Evolutionary conservation across 2,797 vertebrate genomes (phyloP), one percentile per base, ranked within the genome.

Genomic region (Oceanodroma leucorhoa): DNA sequence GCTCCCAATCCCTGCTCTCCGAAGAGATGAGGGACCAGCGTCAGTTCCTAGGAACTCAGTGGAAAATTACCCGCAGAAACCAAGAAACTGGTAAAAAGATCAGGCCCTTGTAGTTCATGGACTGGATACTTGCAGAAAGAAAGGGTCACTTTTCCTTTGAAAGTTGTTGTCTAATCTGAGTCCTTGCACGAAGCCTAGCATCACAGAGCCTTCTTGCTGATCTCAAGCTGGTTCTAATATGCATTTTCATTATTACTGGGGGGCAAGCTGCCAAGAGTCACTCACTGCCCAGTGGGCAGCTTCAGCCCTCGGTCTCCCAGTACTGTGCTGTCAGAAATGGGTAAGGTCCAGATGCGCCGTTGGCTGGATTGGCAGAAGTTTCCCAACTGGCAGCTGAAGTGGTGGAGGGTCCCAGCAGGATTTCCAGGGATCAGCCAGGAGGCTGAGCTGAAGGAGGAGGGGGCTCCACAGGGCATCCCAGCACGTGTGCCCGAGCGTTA

Each of bases 401-500:
- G 11, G 20, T 41, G 32, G 71, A 57, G 34, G 45, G n/a, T 21
- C 43, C 38, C 45, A 38, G 34, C 11, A 54, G 77, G 30, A 34
- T 62, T 58, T 62, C 21, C 60, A 64, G 50, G 62, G 45, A 21
- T 36, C 20, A 24, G 50, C 53, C 11, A 21, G 20, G 34, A 82
- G 34, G 43, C 54, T 55, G 67, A 80, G 41, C 32, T 29, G 73
- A 5, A 27, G 30, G 22, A 62, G 43, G 27, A 27, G 11, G 38
- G 34, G 13, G 13, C 57, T 54, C 22, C 34, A 26, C 11, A 21
- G 57, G 57, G n/a, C 22, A 55, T 69, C 69, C 46, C 21, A n/a
- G 26, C 30, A 29, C 4, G 1, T n/a, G 19, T 54, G 48, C 45
- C 43, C 1, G 0, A 5, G 53, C 0, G 0, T 46, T 54, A 6